Evolutionary conservation across 1,140 invertebrate species (phyloP).

Genomic region (Drosophila suzukii): DNA sequence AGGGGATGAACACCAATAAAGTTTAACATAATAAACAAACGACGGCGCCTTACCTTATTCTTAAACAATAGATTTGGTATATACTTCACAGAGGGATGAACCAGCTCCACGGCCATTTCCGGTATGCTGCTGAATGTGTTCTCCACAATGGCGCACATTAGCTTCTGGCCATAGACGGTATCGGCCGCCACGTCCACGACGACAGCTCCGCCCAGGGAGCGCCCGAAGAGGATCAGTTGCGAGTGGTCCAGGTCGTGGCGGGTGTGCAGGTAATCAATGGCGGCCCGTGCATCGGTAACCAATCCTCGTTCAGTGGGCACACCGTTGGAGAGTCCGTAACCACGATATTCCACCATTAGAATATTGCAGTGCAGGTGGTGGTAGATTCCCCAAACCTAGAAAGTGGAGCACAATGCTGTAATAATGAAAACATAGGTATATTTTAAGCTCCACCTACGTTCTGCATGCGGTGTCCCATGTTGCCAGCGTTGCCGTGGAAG

Average conservation of each 20-base stretch:
- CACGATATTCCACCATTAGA: slow-evolving; percentile 96
- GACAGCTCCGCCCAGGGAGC: slow-evolving; percentile 95
- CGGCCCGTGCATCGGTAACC: slow-evolving; percentile 94
- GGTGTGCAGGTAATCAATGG: slow-evolving; percentile 92
- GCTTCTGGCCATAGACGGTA: slow-evolving; percentile 89
- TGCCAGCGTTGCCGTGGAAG: slow-evolving; percentile 98
- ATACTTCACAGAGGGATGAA: slow-evolving; percentile 89
- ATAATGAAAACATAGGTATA: background rate
- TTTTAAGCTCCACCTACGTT: slow-evolving; percentile 85
- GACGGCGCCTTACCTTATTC: slow-evolving; percentile 88
- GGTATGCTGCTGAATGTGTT: slow-evolving; percentile 98
- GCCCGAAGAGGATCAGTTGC: slow-evolving; percentile 96
- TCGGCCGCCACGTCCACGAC: slow-evolving; percentile 93
- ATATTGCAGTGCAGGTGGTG: slow-evolving; percentile 93
- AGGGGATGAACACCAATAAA: background rate
- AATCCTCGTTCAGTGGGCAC: slow-evolving; percentile 93
- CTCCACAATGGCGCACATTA: slow-evolving; percentile 95
- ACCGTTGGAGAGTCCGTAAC: slow-evolving; percentile 97
- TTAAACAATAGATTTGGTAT: slow-evolving; percentile 92
- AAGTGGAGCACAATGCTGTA: background rate
- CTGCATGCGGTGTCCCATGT: slow-evolving; percentile 95
- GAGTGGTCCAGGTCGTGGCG: slow-evolving; percentile 92
- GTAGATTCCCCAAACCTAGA: slow-evolving; percentile 89
- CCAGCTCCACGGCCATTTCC: slow-evolving; percentile 93
- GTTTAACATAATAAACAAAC: too few species aligned